phyloP scores from a whole-genome alignment of 2,888 invertebrate genomes.

The Perithous albicinctus region DNA sequence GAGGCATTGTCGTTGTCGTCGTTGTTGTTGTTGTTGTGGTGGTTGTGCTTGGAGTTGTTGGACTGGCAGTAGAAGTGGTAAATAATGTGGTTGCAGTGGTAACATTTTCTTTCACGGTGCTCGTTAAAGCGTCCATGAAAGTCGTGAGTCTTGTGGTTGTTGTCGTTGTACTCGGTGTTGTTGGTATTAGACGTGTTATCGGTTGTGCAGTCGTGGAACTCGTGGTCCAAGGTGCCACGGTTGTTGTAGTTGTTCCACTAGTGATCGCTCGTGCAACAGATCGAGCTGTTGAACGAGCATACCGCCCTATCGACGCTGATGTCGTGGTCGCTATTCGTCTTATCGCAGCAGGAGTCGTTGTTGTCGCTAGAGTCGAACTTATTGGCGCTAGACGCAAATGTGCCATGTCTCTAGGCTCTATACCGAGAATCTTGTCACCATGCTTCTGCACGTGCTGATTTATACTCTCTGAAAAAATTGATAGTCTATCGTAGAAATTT shows the following conservation, averaged over 20 bases:
- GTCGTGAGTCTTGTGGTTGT: constrained; percentile 83
- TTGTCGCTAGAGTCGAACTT: constrained; percentile 85
- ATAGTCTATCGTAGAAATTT: too few species aligned
- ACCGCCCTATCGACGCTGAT: constrained; percentile 83
- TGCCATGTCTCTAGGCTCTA: constrained; percentile 87
- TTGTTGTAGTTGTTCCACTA: constrained; percentile 82
- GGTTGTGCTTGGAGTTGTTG: constrained; percentile 83
- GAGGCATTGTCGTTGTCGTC: constrained; percentile 83
- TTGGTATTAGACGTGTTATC: constrained; percentile 83
- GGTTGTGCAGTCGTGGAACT: constrained; percentile 71
- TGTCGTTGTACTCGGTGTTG: constrained; percentile 84
- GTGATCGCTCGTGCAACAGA: constrained; percentile 76
- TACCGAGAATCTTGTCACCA: constrained; percentile 89
- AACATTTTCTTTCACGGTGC: constrained; percentile 76
- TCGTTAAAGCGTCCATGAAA: constrained; percentile 74
- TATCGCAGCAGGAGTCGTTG: constrained; percentile 77
- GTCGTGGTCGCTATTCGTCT: constrained; percentile 75
- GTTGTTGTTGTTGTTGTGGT: constrained; percentile 84
- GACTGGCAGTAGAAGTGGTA: constrained; percentile 84
- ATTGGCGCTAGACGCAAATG: constrained; percentile 86
- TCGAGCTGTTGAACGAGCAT: constrained; percentile 69
- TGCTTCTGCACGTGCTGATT: constrained; percentile 91
- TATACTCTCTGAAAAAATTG: constrained; percentile 86
- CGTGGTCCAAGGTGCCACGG: constrained; percentile 81
- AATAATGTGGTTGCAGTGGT: constrained; percentile 83